Percentiles rank a stretch among this genome's conserved stretches.
Evolutionary conservation across 2,888 invertebrate species (phyloP).

Genomic region (Cephonodes hylas): DNA sequence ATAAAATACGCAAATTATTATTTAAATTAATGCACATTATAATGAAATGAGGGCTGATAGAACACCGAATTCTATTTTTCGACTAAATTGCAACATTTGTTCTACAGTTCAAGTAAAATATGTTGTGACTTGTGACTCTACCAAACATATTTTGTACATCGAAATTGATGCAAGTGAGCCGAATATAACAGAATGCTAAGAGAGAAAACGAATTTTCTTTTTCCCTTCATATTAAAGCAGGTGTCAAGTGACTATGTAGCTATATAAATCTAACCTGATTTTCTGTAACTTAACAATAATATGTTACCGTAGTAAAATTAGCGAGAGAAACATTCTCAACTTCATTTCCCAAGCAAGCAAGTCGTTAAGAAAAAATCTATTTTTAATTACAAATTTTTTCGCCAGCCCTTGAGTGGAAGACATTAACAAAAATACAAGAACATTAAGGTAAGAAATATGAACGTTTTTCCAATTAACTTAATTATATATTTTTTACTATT

Average conservation of each 20-base stretch:
- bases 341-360: conserved; percentile 9
- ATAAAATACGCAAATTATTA: conserved; percentile 3
- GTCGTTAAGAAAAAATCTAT: conserved; percentile 42
- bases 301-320: neutral
- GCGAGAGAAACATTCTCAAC: conserved; percentile 6
- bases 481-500: conserved; percentile 55
- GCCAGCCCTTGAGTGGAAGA: conserved; percentile 19
- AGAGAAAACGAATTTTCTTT: too few relatives aligned
- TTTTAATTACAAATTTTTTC: conserved; percentile 60
- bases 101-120: too few relatives aligned
- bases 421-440: conserved; percentile 58
- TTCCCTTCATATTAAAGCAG: too few relatives aligned
- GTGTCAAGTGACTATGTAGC: too few relatives aligned
- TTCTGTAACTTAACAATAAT: neutral
- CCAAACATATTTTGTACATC: too few relatives aligned
- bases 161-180: too few relatives aligned
- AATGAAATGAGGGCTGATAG: too few relatives aligned
- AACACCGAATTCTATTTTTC: too few relatives aligned
- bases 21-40: neutral
- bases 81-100: too few relatives aligned
- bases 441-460: conserved; percentile 67
- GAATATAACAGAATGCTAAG: too few relatives aligned
- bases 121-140: too few relatives aligned
- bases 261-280: too few relatives aligned
- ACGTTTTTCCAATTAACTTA: conserved; percentile 66